These are phyloP conservation scores for Teleogryllus oceanicus DNA, from an alignment of 2,888 invertebrate species.

Conservation along the genomic window DNA sequence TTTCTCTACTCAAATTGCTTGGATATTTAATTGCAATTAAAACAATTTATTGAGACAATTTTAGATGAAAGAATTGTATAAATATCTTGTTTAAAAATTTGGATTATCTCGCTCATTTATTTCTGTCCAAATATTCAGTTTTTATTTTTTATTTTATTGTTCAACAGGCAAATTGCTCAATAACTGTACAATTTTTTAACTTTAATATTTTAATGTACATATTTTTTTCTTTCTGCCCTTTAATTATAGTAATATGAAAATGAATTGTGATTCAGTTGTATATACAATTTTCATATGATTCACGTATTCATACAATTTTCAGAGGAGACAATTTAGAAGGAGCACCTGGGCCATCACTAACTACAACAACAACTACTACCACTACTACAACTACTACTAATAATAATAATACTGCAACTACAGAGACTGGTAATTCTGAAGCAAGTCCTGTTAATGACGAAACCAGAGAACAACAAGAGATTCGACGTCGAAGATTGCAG, in stretches of 20 bases:
- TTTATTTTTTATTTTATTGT: too few relatives aligned
- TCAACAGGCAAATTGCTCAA: too few relatives aligned
- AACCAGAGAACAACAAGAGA: slow-evolving; percentile 58
- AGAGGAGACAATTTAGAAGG: background rate
- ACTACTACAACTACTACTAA: background rate
- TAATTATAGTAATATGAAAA: background rate
- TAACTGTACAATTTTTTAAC: too few relatives aligned
- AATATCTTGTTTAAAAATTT: background rate
- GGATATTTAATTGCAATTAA: too few relatives aligned
- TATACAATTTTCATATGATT: background rate
- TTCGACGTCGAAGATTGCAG: slow-evolving; percentile 72
- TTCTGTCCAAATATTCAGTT: too few relatives aligned
- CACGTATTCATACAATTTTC: background rate
- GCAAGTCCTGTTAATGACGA: background rate
- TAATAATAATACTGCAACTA: background rate
- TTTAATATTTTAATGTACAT: too few relatives aligned
- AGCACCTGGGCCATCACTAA: background rate
- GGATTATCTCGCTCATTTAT: background rate
- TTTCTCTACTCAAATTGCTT: too few relatives aligned
- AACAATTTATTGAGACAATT: too few relatives aligned
- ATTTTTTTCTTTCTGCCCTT: background rate
- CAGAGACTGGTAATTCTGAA: background rate
- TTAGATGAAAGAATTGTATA: too few relatives aligned
- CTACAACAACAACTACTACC: background rate
- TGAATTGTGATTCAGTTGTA: background rate